Evolutionary conservation across 2,888 invertebrate species (phyloP).

Genomic region (Lochmaea capreae): DNA sequence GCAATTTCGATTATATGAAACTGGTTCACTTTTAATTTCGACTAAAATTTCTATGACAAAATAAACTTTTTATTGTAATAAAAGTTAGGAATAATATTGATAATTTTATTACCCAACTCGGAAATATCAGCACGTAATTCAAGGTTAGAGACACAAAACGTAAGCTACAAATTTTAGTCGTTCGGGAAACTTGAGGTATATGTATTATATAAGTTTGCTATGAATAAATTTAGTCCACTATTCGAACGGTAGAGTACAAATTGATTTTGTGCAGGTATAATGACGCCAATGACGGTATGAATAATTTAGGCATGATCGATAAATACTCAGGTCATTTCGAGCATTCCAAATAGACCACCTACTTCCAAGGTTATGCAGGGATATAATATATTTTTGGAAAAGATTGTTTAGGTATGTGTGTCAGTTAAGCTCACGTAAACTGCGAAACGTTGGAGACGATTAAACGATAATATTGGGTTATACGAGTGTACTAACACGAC

Average conservation of each 20-base stretch:
- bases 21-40: background rate
- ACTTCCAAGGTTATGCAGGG: background rate
- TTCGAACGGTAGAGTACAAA: constrained; percentile 21
- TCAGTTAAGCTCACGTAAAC: background rate
- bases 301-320: constrained; percentile 45
- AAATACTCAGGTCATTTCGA: constrained; percentile 44
- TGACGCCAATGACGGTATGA: constrained; percentile 45
- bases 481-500: background rate
- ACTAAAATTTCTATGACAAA: no score
- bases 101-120: no score
- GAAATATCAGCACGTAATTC: no score
- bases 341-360: constrained; percentile 24
- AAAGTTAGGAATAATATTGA: no score
- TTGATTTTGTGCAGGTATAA: constrained; percentile 43
- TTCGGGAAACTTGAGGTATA: background rate
- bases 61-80: no score
- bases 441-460: background rate
- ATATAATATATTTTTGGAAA: constrained; percentile 7
- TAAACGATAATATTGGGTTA: background rate
- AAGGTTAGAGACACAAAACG: no score
- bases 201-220: background rate
- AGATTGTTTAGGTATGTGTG: background rate
- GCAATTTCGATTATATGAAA: background rate
- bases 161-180: background rate
- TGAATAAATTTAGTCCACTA: constrained; percentile 19